Percentiles rank a stretch among this genome's conserved stretches.
phyloP scores from a whole-genome alignment of 35 echinoderm and acorn worm species.

The Chiridota heheva region DNA sequence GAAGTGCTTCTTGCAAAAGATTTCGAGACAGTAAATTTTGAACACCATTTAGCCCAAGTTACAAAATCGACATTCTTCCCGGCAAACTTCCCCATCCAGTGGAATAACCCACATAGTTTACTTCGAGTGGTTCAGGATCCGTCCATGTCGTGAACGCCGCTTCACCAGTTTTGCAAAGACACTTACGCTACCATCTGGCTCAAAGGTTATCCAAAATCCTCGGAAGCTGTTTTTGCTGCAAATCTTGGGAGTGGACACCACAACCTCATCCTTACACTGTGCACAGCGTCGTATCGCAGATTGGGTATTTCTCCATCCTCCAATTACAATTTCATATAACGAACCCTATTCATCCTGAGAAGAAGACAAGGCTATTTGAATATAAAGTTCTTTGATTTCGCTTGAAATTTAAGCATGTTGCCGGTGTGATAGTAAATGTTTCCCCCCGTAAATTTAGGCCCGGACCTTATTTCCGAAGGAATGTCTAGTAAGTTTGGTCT shows the following conservation, averaged over 20 bases:
- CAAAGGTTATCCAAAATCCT: conserved; percentile 41
- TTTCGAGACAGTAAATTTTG: too few species aligned
- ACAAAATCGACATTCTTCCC: too few species aligned
- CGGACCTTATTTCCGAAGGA: too few species aligned
- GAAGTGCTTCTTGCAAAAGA: too few species aligned
- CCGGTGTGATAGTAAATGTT: too few species aligned
- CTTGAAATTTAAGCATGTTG: too few species aligned
- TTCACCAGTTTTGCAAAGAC: conserved; percentile 25
- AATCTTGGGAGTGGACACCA: conserved; percentile 9
- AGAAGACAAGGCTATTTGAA: conserved; percentile 13
- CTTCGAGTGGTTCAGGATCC: conserved; percentile 22
- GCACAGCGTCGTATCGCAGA: conserved; percentile 24
- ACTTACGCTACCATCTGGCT: conserved; percentile 3
- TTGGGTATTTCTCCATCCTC: conserved; percentile 29
- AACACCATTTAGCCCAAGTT: too few species aligned
- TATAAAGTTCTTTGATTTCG: too few species aligned
- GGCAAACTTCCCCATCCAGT: conserved; percentile 33
- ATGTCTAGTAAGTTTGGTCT: too few species aligned
- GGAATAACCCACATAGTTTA: conserved; percentile 35
- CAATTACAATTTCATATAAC: conserved; percentile 32
- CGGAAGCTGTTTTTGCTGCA: not conserved
- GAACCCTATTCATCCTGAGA: not conserved
- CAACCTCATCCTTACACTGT: conserved; percentile 10
- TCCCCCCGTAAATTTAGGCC: too few species aligned
- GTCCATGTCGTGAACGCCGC: conserved; percentile 48